Percentiles rank a stretch among this genome's conserved stretches.
phyloP scores from a whole-genome alignment of 1,140 invertebrate species.

The Yoshiicerus persimilis region DNA sequence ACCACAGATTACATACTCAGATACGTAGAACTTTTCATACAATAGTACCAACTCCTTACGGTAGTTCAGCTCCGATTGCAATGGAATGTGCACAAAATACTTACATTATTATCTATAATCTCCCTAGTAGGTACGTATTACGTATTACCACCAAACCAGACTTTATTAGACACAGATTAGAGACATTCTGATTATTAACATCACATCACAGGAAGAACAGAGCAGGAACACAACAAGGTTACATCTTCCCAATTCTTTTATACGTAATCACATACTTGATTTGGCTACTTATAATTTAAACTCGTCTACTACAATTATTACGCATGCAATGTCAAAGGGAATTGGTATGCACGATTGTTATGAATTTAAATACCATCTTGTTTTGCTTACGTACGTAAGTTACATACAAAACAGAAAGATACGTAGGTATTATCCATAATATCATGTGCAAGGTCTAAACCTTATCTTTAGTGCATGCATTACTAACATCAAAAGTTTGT shows the following conservation, averaged over 20 bases:
- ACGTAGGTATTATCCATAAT: background rate
- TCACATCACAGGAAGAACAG: background rate
- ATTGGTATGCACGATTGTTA: background rate
- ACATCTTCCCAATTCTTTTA: background rate
- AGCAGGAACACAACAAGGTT: no score
- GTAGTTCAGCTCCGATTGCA: background rate
- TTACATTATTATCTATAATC: background rate
- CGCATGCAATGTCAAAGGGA: background rate
- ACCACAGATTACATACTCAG: background rate
- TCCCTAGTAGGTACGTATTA: background rate
- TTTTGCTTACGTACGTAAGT: background rate
- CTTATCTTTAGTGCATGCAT: no score
- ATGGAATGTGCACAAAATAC: background rate
- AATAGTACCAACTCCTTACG: background rate
- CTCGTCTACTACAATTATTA: background rate
- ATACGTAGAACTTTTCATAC: background rate
- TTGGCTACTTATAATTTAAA: background rate
- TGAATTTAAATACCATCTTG: background rate
- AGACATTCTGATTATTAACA: background rate
- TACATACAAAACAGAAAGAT: background rate
- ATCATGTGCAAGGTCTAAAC: no score
- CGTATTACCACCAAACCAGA: no score
- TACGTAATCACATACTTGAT: background rate
- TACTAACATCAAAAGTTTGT: no score
- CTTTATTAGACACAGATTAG: background rate